Evolutionary conservation across 2,797 vertebrate genomes (phyloP).

Genomic region (Urosaurus nigricauda): DNA sequence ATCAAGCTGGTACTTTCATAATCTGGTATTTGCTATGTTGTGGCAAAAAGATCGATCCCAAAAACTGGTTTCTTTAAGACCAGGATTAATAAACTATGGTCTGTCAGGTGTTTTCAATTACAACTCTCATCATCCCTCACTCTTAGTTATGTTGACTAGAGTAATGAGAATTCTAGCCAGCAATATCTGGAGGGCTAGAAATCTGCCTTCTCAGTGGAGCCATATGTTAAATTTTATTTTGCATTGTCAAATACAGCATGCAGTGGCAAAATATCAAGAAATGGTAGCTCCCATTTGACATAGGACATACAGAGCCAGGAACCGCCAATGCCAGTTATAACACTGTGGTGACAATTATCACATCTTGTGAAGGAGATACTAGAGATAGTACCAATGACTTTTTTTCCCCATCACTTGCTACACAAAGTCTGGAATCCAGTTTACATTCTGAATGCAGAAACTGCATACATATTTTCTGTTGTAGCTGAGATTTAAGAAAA

Average conservation of each 20-base stretch:
- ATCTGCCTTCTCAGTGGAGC: too few species aligned
- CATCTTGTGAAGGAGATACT: background rate
- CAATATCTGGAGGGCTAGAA: too few species aligned
- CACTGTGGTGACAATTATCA: background rate
- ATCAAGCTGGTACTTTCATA: background rate
- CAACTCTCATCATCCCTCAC: too few species aligned
- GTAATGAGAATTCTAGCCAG: too few species aligned
- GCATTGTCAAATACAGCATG: background rate
- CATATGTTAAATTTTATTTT: background rate
- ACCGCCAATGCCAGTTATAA: too few species aligned
- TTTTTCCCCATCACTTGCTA: background rate
- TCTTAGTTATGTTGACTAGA: too few species aligned
- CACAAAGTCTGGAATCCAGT: background rate
- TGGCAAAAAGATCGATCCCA: background rate
- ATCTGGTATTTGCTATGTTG: background rate
- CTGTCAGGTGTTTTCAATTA: too few species aligned
- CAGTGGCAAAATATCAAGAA: background rate
- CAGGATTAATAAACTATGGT: too few species aligned
- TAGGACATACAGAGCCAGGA: background rate
- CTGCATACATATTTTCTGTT: background rate
- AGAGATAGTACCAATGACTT: background rate
- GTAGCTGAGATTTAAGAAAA: background rate
- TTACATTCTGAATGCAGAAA: too few species aligned
- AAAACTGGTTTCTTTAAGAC: background rate
- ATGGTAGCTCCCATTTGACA: background rate